Evolutionary conservation across 2,113 vertebrate species (phyloP).

Genomic region (Solea senegalensis): DNA sequence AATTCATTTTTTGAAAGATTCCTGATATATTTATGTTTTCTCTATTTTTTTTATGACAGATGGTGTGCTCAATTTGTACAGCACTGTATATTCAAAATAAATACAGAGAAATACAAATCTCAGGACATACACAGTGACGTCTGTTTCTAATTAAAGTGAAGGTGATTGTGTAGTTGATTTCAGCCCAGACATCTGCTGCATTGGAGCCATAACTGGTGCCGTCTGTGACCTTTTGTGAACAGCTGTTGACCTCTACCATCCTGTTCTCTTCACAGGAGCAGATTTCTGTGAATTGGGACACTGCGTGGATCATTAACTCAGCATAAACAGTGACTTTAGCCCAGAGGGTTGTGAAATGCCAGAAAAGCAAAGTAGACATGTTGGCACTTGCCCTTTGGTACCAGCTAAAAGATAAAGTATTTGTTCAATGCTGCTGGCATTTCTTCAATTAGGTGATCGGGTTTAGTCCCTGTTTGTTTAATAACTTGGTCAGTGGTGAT

Average conservation of each 20-base stretch:
- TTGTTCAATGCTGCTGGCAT: slow-evolving; percentile 4
- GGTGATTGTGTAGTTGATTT: slow-evolving; percentile 11
- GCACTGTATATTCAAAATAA: no score
- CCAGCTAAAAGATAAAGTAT: slow-evolving; percentile 30
- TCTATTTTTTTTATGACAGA: no score
- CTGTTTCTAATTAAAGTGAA: neutral
- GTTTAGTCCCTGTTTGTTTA: neutral
- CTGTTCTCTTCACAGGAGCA: slow-evolving; percentile 41
- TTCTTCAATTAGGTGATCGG: slow-evolving; percentile 6
- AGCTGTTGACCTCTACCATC: slow-evolving; percentile 8
- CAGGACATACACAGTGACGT: neutral
- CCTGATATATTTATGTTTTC: no score
- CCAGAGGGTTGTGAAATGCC: slow-evolving; percentile 65
- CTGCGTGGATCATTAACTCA: slow-evolving; percentile 76
- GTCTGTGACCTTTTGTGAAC: slow-evolving; percentile 1
- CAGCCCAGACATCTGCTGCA: neutral
- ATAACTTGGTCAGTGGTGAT: no score
- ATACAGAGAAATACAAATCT: no score
- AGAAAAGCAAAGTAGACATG: slow-evolving; percentile 47
- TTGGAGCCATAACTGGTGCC: neutral
- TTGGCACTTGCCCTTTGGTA: slow-evolving; percentile 67
- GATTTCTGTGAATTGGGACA: slow-evolving; percentile 47
- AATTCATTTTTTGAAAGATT: no score
- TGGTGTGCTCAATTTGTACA: no score
- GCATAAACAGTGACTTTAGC: slow-evolving; percentile 81